Base-by-base conservation (phyloP, 2,797 vertebrate species). In the Lagocephalus sceleratus region DNA sequence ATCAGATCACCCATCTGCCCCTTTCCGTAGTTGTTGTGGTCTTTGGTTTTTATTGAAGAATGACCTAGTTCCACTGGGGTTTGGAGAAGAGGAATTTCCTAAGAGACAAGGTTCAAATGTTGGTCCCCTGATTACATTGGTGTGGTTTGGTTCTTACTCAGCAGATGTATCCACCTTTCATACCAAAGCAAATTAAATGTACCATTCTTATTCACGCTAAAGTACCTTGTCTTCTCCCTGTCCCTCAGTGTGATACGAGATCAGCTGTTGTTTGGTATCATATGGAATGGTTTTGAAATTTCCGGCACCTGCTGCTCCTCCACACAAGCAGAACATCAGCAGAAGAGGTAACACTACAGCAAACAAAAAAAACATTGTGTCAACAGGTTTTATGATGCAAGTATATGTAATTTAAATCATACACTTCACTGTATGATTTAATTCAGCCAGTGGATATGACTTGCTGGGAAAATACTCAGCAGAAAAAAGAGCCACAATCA, bases 201-300 rank as follows among this genome's bases (percentile, higher is more conserved):
- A 21, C 17, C 2, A 47, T 8, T 20, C 49, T 2, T 1, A 7
- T 45, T 35, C 1, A 21, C 16, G 6, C 16, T 2, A 50, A 51
- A 22, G 11, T 89, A 93, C 95, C 93, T 92, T 94, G 78, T 96
- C 90, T 71, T 96, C 93, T 0, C 95, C 94, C 5, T 92, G 92
- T 57, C 93, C 93, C 84, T 99, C 97, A 0, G 91, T 95, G 82
- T 96, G 94, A 80, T 95, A 97, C 1, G 85, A 64, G 15, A 92
- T 93, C 68, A 98, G 71, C 69, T 93, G 87, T 0, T 93, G 90
- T 68, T 90, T 92, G 0, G 92, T 82, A 3, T 82, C 89, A 29
- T 75, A 79, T 0, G 90, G 90, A 19, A 92, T 87, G 5, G 83
- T 23, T 0, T 92, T 90, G 59, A 91, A 93, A 67, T 1, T 74